Evolutionary conservation across 1,140 invertebrate genomes (phyloP), one percentile per base, ranked within the genome.

Genomic region (Hirudo medicinalis): DNA sequence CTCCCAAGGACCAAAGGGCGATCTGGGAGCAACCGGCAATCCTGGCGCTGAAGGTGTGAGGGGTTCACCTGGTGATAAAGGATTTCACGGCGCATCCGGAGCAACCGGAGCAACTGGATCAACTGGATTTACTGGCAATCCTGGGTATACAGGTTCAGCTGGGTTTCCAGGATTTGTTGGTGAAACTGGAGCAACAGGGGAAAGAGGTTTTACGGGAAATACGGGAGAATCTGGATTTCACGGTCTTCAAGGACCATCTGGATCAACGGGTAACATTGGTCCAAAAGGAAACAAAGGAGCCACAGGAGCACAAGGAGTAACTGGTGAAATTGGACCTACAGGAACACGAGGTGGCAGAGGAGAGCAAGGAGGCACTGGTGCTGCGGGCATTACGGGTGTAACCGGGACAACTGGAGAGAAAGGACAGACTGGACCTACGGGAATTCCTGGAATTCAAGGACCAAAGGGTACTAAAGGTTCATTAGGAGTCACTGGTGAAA

Each of bases 161-260:
- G 69, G 69, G 53, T 8, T 19, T 22, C 15, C 69, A n/a, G 69
- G 69, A 22, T 19, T 53, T 8, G 17, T 27, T 36, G 69, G 69
- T 25, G 49, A 15, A 22, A n/a, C 69, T 49, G 69, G 69, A 25
- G 40, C 36, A 25, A 70, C 53, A 22, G 69, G 69, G 5, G 32
- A 36, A 22, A 49, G 36, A 43, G 69, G 69, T 53, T 40, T 53
- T 43, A 25, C 69, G 0, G 69, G 69, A 8, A 25, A 36, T 49
- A 25, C 32, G 5, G 71, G 71, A 40, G 27, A 29, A 63, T 27
- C 36, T 43, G 71, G 71, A 27, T 49, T 22, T 67, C 29, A 13
- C 40, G 71, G 71, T 32, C n/a, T 60, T 49, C 43, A 5, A 49
- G 71, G 71, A 8, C 29, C 54, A 67, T 3, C 71, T 72, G 71